These are phyloP conservation scores for Macrophya alboannulata DNA, from an alignment of 2,888 invertebrate species.

Conservation along the genomic window DNA sequence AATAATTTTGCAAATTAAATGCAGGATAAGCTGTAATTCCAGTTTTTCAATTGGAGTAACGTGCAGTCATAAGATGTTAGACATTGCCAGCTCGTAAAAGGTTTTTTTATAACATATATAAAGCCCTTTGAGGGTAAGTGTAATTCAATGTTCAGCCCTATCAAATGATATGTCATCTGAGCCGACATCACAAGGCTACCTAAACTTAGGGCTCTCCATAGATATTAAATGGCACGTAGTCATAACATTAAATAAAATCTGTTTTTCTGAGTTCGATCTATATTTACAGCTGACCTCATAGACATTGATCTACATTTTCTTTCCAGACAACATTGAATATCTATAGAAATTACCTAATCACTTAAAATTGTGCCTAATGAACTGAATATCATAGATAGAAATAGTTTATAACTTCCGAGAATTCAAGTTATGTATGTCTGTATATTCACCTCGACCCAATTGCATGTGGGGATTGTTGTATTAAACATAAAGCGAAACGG, in stretches of 20 bases:
- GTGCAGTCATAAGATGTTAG: constrained; percentile 8
- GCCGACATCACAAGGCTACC: background rate
- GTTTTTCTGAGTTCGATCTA: constrained; percentile 63
- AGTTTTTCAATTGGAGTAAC: constrained; percentile 26
- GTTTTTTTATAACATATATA: background rate
- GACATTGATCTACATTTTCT: constrained; percentile 69
- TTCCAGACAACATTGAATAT: constrained; percentile 59
- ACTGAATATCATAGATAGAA: constrained; percentile 72
- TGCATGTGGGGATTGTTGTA: constrained; percentile 46
- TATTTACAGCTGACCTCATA: constrained; percentile 68
- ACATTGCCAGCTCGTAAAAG: background rate
- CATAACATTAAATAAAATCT: constrained; percentile 49
- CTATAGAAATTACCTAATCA: constrained; percentile 65
- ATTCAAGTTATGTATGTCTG: constrained; percentile 63
- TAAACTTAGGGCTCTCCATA: constrained; percentile 24
- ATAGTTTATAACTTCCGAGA: constrained; percentile 70
- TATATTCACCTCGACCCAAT: constrained; percentile 63
- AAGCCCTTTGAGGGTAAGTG: background rate
- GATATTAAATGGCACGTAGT: constrained; percentile 18
- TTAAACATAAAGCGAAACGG: constrained; percentile 14
- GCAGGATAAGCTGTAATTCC: constrained; percentile 27
- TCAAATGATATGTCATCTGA: constrained; percentile 6
- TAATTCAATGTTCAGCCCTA: background rate
- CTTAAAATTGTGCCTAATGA: constrained; percentile 69
- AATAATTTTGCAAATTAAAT: constrained; percentile 25